Evolutionary conservation across 2,888 invertebrate species (phyloP).

Genomic region (Harpagoxenus sublaevis): DNA sequence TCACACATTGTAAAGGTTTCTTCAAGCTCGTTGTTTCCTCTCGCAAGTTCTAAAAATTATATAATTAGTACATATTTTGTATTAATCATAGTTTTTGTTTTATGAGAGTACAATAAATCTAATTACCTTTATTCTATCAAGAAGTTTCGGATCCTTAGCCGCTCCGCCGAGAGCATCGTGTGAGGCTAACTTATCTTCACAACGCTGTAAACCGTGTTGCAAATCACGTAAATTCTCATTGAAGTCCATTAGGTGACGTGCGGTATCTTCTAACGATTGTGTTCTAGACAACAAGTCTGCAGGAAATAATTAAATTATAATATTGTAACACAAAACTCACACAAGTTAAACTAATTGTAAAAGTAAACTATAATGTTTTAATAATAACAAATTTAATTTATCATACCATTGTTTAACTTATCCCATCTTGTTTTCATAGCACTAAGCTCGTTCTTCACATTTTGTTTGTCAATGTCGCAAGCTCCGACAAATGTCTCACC

Average conservation of each 20-base stretch:
- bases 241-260: slow-evolving; percentile 93
- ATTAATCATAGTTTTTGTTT: neutral
- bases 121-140: slow-evolving; percentile 93
- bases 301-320: slow-evolving; percentile 52
- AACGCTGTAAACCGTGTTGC: slow-evolving; percentile 94
- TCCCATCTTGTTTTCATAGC: slow-evolving; percentile 96
- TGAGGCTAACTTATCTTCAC: slow-evolving; percentile 94
- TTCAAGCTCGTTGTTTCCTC: slow-evolving; percentile 94
- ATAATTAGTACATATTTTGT: neutral
- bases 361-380: neutral
- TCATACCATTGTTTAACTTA: slow-evolving; percentile 92
- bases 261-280: slow-evolving; percentile 94
- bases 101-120: neutral
- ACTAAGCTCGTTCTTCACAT: slow-evolving; percentile 93
- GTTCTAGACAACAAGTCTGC: slow-evolving; percentile 91
- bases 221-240: slow-evolving; percentile 94
- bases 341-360: neutral
- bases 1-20: slow-evolving; percentile 90
- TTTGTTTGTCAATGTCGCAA: slow-evolving; percentile 96
- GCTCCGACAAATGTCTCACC: slow-evolving; percentile 96
- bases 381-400: slow-evolving; percentile 53
- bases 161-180: slow-evolving; percentile 92
- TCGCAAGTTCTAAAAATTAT: slow-evolving; percentile 87
- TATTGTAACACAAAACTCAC: neutral
- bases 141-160: slow-evolving; percentile 93